Base-by-base conservation (phyloP, 2,888 invertebrate species). In the Chironomus tentans region DNA sequence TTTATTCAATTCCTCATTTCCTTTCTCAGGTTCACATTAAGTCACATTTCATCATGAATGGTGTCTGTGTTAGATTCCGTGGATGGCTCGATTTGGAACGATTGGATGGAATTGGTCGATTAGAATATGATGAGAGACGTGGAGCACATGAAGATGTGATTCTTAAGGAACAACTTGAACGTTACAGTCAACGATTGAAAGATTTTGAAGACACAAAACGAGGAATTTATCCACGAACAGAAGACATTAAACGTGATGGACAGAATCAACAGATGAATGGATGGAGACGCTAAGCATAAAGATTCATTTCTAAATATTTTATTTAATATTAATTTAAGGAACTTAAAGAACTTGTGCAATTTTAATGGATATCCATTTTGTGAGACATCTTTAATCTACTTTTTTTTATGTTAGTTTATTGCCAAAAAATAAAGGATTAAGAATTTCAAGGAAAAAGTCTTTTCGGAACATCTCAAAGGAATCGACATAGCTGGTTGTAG, bases 51-150 rank as follows among this genome's bases (percentile, higher is more conserved):
- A 97, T 98, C 81, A 95, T 98, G 95, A 97, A 98, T 85, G 98
- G 98, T 71, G 98, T 98, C n/a, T 98, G 97, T 85, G 97, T 98
- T 12, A 88, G 94, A 82, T 98, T 96, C 92, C 89, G 93, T 15
- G 98, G 97, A 4, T 97, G 95, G 93, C 85, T 98, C 78, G 97
- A 98, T 83, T 84, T 97, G 81, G 95, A 96, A 82, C 88, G 96
- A 68, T 86, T 98, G 78, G 97, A 97, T 83, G 98, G 98, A 2
- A 92, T 94, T 62, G 98, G 96, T 0, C 95, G 95, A 80, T 83
- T 98, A 79, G 97, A 98, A 82, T 92, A 92, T 82, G 96, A 97
- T 82, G 95, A 96, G 81, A 94, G 97, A 79, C 87, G 93, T 24
- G 97, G 97, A 1, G 90, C 92, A 79, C 93, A 93, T 71, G 97